Conservation (phyloP, 2,797 vertebrate genomes). For the Halcyon smyrnensis region DNA sequence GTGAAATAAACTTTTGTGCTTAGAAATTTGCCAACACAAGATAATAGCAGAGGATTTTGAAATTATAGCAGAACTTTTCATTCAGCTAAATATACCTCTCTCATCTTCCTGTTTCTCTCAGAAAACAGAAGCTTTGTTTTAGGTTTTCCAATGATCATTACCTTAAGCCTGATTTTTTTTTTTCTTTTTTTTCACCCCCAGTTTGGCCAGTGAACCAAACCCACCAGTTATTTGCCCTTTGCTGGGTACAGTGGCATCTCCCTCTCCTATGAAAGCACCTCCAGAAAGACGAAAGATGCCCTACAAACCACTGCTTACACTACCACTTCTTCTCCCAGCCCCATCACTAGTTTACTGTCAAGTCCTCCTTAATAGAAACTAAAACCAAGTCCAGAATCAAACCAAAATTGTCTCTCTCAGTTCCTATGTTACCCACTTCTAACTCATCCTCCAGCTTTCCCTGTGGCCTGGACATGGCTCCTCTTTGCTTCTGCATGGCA, state of each 20-base stretch:
- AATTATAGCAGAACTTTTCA: background rate
- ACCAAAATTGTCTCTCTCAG: background rate
- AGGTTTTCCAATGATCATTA: background rate
- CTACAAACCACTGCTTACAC: background rate
- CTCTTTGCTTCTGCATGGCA: background rate
- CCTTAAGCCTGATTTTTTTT: background rate
- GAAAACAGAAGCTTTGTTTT: background rate
- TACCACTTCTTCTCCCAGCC: background rate
- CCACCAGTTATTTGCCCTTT: background rate
- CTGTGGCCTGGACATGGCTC: rapidly evolving
- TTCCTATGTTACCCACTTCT: background rate
- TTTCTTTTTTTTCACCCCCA: too few relatives aligned
- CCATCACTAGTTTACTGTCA: background rate
- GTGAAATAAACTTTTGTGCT: background rate
- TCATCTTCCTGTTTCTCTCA: background rate
- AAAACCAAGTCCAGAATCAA: background rate
- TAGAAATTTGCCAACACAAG: background rate
- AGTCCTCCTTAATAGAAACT: background rate
- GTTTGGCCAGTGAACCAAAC: background rate
- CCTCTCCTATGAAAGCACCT: background rate
- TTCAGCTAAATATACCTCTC: background rate
- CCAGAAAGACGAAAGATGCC: background rate
- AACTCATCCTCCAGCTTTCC: background rate
- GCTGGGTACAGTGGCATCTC: background rate
- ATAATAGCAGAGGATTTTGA: background rate